These are phyloP conservation scores for Congeria kusceri DNA, from an alignment of 2,888 invertebrate genomes.

Conservation along the genomic window DNA sequence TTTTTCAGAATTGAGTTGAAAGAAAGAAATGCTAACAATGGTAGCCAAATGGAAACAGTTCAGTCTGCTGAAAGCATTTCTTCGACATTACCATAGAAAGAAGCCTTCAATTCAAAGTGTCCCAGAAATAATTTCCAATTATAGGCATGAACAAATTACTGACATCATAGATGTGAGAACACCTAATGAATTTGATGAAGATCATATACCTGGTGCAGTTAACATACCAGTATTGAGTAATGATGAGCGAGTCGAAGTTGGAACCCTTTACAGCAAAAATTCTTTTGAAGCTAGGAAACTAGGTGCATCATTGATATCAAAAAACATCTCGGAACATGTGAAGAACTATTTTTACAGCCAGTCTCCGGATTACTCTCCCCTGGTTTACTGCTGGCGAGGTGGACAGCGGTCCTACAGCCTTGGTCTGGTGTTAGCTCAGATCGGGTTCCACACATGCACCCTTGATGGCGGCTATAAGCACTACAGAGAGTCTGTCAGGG, in stretches of 20 bases:
- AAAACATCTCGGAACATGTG: slow-evolving; percentile 68
- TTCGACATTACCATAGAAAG: neutral
- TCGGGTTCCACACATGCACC: slow-evolving; percentile 67
- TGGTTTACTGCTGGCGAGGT: slow-evolving; percentile 74
- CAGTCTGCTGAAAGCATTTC: neutral
- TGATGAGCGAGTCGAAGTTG: slow-evolving; percentile 64
- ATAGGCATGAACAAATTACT: slow-evolving; percentile 42
- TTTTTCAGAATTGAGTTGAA: neutral
- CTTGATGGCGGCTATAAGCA: slow-evolving; percentile 69
- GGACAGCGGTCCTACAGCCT: slow-evolving; percentile 74
- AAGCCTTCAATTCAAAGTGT: slow-evolving; percentile 22
- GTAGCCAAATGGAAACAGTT: neutral
- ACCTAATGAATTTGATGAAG: slow-evolving; percentile 67
- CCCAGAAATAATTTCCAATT: slow-evolving; percentile 26
- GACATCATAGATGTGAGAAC: slow-evolving; percentile 74
- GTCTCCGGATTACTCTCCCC: slow-evolving; percentile 62
- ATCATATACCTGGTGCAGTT: slow-evolving; percentile 74
- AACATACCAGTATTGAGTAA: slow-evolving; percentile 70
- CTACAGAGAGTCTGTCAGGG: slow-evolving; percentile 62
- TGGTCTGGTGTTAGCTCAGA: slow-evolving; percentile 68
- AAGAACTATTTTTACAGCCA: slow-evolving; percentile 62
- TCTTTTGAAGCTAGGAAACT: slow-evolving; percentile 67
- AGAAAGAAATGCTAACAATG: neutral
- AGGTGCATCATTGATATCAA: slow-evolving; percentile 65
- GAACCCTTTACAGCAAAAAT: slow-evolving; percentile 60